Conservation (phyloP, 2,113 vertebrate genomes). For the Neofelis nebulosa region DNA sequence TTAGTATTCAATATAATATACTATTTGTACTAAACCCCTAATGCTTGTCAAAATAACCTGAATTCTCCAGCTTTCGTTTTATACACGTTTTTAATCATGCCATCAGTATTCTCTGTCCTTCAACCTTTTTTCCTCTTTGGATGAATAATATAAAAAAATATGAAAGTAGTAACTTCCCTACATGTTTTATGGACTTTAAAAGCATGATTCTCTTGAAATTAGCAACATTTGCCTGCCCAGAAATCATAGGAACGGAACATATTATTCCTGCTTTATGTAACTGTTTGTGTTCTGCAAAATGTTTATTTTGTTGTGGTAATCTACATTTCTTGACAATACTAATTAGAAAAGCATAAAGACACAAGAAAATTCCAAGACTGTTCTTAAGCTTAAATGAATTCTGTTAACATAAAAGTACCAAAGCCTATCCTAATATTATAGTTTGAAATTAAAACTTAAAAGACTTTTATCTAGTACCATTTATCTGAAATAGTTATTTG, state of each 20-base stretch:
- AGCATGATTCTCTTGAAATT: slow-evolving; percentile 58
- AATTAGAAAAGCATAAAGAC: slow-evolving; percentile 74
- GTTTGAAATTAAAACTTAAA: slow-evolving; percentile 53
- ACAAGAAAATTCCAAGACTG: slow-evolving; percentile 56
- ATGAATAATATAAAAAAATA: slow-evolving; percentile 45
- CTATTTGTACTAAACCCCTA: not conserved
- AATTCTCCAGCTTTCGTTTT: not conserved
- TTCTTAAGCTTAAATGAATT: slow-evolving; percentile 48
- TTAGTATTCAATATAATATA: not conserved
- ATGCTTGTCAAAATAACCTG: not conserved
- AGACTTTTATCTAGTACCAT: not conserved
- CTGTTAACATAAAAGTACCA: slow-evolving; percentile 44
- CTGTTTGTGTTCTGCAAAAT: slow-evolving; percentile 60
- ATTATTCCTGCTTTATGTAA: slow-evolving; percentile 69
- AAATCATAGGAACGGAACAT: slow-evolving; percentile 50
- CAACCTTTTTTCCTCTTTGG: not conserved
- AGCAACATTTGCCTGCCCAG: slow-evolving; percentile 64
- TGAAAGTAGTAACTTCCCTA: slow-evolving; percentile 30
- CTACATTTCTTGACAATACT: slow-evolving; percentile 72
- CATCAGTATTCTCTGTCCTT: not conserved
- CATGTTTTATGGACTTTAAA: slow-evolving; percentile 52
- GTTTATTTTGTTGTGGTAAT: slow-evolving; percentile 63
- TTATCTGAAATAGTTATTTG: slow-evolving; percentile 19
- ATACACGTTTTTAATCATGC: slow-evolving; percentile 15
- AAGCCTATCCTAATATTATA: slow-evolving; percentile 15